These are phyloP conservation scores for Oreochromis spilurus DNA, from an alignment of 2,113 vertebrate genomes.

Conservation along the genomic window DNA sequence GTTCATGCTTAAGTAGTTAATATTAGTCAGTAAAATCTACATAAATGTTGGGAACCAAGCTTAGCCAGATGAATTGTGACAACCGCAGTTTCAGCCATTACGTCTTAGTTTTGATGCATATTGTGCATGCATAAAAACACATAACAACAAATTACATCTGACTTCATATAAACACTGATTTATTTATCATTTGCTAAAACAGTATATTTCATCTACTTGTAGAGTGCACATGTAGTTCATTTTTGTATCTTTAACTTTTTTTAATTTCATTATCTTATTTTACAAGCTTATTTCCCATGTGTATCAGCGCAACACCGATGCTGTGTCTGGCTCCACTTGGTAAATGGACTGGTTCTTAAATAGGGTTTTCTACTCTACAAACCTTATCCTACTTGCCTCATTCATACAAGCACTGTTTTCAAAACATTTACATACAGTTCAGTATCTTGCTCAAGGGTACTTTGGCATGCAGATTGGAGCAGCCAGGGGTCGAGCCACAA, in stretches of 20 bases:
- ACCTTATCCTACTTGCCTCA: background rate
- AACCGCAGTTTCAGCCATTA: background rate
- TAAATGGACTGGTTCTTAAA: background rate
- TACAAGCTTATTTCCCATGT: background rate
- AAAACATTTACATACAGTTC: no score
- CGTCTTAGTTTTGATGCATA: rapidly evolving
- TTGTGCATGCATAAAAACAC: background rate
- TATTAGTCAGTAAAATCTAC: background rate
- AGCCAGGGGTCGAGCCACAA: background rate
- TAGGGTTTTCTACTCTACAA: background rate
- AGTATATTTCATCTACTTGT: no score
- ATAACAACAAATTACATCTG: background rate
- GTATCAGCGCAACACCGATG: background rate
- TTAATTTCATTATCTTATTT: background rate
- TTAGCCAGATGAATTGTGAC: background rate
- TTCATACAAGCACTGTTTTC: background rate
- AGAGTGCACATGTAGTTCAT: background rate
- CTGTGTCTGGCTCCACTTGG: background rate
- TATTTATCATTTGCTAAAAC: background rate
- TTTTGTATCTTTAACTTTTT: background rate
- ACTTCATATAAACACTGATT: background rate
- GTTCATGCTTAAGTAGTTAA: background rate
- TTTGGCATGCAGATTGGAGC: background rate
- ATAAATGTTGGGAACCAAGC: background rate
- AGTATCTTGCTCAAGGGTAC: no score